Conservation (phyloP, 2,797 vertebrate species). For the Acomys russatus region DNA sequence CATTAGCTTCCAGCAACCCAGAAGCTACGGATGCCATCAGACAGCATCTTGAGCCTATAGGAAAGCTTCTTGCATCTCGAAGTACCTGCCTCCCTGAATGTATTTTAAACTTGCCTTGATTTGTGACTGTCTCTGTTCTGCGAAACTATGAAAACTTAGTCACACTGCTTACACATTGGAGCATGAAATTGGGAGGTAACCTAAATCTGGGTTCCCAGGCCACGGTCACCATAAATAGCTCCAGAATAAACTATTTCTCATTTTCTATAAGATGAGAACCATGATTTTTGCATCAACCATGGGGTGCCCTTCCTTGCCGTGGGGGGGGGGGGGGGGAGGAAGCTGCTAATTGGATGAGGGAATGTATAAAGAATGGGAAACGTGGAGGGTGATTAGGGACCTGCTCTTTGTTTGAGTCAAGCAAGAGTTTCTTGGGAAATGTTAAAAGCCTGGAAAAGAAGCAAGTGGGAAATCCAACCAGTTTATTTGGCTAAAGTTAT, state of each 20-base stretch:
- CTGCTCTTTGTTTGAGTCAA: slow-evolving; percentile 31
- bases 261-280: background rate
- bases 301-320: background rate
- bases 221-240: background rate
- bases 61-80: background rate
- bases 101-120: background rate
- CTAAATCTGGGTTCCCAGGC: background rate
- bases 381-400: background rate
- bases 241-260: background rate
- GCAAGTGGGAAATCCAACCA: slow-evolving; percentile 28
- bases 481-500: background rate
- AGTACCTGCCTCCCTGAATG: background rate
- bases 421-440: background rate
- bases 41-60: background rate
- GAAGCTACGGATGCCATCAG: background rate
- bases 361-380: background rate
- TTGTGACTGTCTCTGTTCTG: background rate
- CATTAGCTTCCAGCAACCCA: background rate
- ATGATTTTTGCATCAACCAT: background rate
- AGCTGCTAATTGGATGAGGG: background rate
- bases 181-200: background rate
- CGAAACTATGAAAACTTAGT: background rate
- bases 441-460: background rate
- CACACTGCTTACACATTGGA: background rate
- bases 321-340: background rate